These are phyloP conservation scores for Urocolius indicus DNA, from an alignment of 2,113 vertebrate genomes.

Conservation along the genomic window DNA sequence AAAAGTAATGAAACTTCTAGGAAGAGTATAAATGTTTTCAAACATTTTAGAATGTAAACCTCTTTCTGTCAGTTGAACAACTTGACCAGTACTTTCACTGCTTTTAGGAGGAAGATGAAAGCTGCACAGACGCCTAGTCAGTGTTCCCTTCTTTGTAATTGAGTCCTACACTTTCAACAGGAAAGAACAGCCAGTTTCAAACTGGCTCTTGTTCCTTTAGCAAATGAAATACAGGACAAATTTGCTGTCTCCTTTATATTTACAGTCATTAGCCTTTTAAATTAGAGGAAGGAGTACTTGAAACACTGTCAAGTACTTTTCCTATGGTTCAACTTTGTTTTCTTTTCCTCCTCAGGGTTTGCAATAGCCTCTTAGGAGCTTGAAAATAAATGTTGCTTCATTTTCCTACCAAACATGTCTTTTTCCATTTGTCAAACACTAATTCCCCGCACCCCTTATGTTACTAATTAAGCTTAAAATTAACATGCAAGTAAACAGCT, in stretches of 20 bases:
- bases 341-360: not conserved
- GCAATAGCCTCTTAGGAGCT: constrained; percentile 28
- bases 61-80: not conserved
- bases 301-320: not conserved
- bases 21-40: not conserved
- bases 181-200: not conserved
- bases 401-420: constrained; percentile 33
- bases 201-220: not conserved
- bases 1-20: not conserved
- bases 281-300: not conserved
- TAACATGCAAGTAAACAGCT: constrained; percentile 53
- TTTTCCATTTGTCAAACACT: constrained; percentile 52
- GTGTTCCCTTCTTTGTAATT: not conserved
- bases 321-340: constrained; percentile 28
- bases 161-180: not conserved
- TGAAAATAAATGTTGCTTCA: constrained; percentile 3
- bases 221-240: not conserved
- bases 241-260: not conserved
- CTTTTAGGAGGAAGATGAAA: not conserved
- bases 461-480: constrained; percentile 70
- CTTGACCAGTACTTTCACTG: not conserved
- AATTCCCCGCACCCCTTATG: constrained; percentile 49
- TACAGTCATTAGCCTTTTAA: not conserved
- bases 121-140: not conserved
- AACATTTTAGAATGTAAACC: not conserved